These are phyloP conservation scores for Bradypus variegatus DNA, from an alignment of 2,797 vertebrate species.

Conservation along the genomic window DNA sequence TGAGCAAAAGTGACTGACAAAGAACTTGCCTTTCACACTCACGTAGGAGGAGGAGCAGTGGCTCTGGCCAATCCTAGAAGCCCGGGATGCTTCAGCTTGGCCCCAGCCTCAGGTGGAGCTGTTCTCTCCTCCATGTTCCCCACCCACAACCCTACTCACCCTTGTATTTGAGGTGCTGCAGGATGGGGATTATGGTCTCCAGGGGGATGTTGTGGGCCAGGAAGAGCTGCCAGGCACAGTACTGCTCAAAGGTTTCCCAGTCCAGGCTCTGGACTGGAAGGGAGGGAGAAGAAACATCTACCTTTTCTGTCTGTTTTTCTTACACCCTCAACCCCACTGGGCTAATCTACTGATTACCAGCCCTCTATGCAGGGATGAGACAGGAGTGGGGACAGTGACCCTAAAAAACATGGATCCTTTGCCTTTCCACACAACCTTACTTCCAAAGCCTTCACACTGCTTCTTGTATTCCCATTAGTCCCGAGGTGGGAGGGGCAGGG, in stretches of 20 bases:
- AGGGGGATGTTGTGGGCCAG: conserved; percentile 92
- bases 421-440: neutral
- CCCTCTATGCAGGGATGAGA: neutral
- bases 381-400: no score
- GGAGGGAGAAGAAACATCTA: neutral
- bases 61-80: neutral
- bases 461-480: neutral
- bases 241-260: conserved; percentile 98
- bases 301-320: neutral
- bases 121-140: neutral
- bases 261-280: conserved; percentile 90
- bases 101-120: no score
- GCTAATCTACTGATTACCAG: neutral
- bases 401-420: neutral
- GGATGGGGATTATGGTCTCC: conserved; percentile 95
- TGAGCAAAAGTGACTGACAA: neutral
- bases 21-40: neutral
- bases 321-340: neutral
- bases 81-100: neutral
- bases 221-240: conserved; percentile 98
- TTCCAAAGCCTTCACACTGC: neutral
- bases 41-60: neutral
- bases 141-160: conserved; percentile 71
- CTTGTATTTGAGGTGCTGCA: conserved; percentile 98
- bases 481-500: neutral